Percentiles rank a stretch among this genome's conserved stretches.
These are phyloP conservation scores for Andrena cerasifolii DNA, from an alignment of 1,140 invertebrate genomes.

Conservation along the genomic window DNA sequence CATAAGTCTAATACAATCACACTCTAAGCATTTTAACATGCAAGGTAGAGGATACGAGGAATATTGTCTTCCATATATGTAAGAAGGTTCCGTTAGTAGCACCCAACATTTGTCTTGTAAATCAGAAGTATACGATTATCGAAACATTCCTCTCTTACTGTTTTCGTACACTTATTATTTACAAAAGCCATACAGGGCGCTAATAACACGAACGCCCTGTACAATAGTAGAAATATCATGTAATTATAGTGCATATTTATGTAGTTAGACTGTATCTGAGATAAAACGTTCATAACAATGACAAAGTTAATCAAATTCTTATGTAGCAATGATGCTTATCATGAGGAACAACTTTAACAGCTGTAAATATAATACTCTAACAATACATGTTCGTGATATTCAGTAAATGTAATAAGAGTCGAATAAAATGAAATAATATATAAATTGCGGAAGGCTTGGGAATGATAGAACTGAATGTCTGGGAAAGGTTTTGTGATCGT, in stretches of 20 bases:
- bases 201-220: background rate
- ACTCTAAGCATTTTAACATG: conserved; percentile 80
- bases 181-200: too few relatives aligned
- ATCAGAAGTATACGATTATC: too few relatives aligned
- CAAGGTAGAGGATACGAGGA: conserved; percentile 57
- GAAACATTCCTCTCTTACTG: too few relatives aligned
- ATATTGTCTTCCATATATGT: conserved; percentile 32
- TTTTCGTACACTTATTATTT: too few relatives aligned
- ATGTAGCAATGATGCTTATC: background rate
- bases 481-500: conserved; percentile 39
- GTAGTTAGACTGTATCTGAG: background rate
- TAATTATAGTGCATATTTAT: background rate
- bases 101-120: too few relatives aligned
- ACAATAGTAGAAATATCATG: background rate
- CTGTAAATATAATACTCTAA: background rate
- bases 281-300: background rate
- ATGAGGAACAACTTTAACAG: background rate
- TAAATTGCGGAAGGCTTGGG: conserved; percentile 19
- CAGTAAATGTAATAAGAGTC: background rate
- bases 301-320: background rate
- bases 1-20: conserved; percentile 82
- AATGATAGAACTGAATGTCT: conserved; percentile 30
- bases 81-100: too few relatives aligned
- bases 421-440: background rate
- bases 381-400: background rate